Evolutionary conservation across 2,888 invertebrate genomes (phyloP), one percentile per base, ranked within the genome.

Genomic region (Lepidochitona cinerea): DNA sequence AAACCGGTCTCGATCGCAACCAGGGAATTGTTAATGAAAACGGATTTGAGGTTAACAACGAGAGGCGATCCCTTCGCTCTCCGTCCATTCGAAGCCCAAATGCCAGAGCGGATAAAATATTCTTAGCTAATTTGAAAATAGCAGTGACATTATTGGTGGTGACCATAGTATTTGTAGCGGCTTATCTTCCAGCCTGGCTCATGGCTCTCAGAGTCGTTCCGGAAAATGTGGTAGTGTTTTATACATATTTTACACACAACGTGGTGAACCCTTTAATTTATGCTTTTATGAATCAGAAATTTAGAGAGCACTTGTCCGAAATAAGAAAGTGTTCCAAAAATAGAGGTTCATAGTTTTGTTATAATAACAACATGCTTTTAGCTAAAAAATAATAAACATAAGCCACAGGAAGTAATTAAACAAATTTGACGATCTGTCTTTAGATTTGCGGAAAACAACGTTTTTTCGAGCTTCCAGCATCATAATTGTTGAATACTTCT

Each of bases 121-220:
- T 64, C 32, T 32, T 64, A 1, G 64, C 64, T 2, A 64, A 64
- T 9, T 26, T 64, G 12, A 64, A 64, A 33, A 64, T 64, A 23
- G 64, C 64, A 14, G 33, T 64, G 64, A 64, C 64, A 23, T 9
- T 64, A 26, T 64, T 33, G 14, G 64, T 64, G 14, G 64, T 64
- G 7, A 64, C 64, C 33, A 26, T 64, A 14, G 64, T 64, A 6
- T 64, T 64, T 64, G 33, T 64, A 18, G 64, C 33, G 33, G 64
- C 33, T 64, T 64, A 64, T 26, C 64, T 64, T 64, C 64, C 64
- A 2, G 64, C 64, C 64, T 64, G 64, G 64, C 33, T 64, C 29
- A 64, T 64, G 64, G 64, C 64, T 26, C 33, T 26, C 26, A 64
- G 26, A 9, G 33, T 64, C 64, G 33, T 64, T 32, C 33, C 18